Percentiles rank a stretch among this genome's conserved stretches.
Conservation (phyloP, 2,113 vertebrate genomes). For the Podarcis muralis region DNA sequence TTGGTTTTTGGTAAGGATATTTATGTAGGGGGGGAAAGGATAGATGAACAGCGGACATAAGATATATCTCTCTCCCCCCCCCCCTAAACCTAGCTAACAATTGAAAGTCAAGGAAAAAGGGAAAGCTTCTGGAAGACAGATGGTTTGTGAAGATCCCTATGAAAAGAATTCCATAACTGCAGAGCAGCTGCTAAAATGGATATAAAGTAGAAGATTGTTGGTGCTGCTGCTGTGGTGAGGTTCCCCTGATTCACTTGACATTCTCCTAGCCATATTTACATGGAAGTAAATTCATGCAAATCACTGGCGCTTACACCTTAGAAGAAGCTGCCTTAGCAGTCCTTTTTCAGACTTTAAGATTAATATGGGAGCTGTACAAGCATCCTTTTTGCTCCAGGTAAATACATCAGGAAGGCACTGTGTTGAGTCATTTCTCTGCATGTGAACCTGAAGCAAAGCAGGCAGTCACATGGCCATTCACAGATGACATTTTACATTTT, state of each 20-base stretch:
- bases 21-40: neutral
- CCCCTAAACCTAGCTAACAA: no score
- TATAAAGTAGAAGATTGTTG: neutral
- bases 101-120: neutral
- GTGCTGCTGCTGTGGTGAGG: neutral
- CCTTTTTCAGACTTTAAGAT: neutral
- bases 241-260: neutral
- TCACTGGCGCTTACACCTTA: neutral
- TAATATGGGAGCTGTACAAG: neutral
- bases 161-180: neutral
- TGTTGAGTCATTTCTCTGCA: neutral
- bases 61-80: neutral
- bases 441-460: neutral
- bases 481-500: neutral
- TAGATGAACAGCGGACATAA: neutral
- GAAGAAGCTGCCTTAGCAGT: neutral
- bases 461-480: neutral
- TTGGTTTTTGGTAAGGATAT: neutral
- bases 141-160: neutral
- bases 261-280: neutral
- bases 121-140: neutral
- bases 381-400: neutral
- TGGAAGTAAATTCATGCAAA: neutral
- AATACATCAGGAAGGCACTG: neutral
- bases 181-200: neutral